phyloP scores from a whole-genome alignment of 2,888 invertebrate species.

The Alentia gelatinosa region DNA sequence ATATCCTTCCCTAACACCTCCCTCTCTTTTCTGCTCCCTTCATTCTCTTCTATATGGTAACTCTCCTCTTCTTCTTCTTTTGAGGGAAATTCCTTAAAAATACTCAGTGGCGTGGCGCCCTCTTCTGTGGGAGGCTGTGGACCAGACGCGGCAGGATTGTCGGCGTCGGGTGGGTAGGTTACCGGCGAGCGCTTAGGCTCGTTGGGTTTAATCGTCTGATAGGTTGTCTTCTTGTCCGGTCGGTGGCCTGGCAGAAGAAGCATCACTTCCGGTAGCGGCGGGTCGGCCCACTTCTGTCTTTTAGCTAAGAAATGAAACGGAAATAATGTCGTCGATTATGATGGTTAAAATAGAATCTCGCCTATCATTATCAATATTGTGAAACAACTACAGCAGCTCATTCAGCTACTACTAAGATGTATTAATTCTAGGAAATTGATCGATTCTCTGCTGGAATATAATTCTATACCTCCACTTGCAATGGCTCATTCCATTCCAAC shows the following conservation, averaged over 20 bases:
- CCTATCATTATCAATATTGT: not conserved
- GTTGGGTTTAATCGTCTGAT: not conserved
- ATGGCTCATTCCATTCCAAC: too few species aligned
- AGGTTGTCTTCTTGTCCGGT: not conserved
- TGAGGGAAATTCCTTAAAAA: not conserved
- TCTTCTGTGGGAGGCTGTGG: not conserved
- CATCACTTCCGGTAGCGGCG: slow-evolving; percentile 28
- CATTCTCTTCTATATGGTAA: not conserved
- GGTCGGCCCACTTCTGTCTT: slow-evolving; percentile 64
- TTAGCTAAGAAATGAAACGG: slow-evolving; percentile 59
- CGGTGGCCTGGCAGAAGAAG: slow-evolving; percentile 3
- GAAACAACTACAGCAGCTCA: not conserved
- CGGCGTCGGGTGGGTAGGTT: not conserved
- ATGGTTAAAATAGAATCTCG: not conserved
- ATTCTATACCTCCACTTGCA: too few species aligned
- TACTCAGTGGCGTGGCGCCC: not conserved
- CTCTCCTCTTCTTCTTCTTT: not conserved
- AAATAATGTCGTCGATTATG: not conserved
- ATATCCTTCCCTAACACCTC: not conserved
- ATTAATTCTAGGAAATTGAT: too few species aligned
- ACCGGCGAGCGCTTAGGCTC: not conserved
- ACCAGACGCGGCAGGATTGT: not conserved
- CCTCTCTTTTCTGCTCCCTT: not conserved
- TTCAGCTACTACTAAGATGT: too few species aligned
- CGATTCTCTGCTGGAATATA: too few species aligned